Base-by-base conservation (phyloP, 2,888 invertebrate species). In the Dione vanillae region DNA sequence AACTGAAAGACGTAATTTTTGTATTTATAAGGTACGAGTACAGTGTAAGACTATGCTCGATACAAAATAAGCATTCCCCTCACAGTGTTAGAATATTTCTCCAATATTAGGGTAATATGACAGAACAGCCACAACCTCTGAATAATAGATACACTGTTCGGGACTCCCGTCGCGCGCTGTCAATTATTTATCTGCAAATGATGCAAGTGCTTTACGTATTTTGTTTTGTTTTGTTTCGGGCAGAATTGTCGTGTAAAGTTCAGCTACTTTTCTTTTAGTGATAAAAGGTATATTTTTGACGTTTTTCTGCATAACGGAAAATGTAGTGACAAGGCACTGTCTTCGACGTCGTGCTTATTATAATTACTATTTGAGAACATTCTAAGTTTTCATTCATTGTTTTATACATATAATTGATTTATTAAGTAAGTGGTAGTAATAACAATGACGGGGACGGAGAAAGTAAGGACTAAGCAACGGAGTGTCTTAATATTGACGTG, bases 111-210 rank as follows among this genome's bases (percentile, higher is more conserved):
- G 86, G 86, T 91, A 91, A 92, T 91, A 91, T 90, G 91, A 91
- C 91, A 91, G 88, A 88, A 86, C 87, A 89, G 91, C 87, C 88
- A 89, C 89, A 89, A 81, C 78, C 82, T 80, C 80, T 92, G 91
- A 92, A 92, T 92, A 91, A 92, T 92, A 91, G 85, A 91, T 91
- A 88, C 83, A 83, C 83, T 84, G 84, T 80, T 80, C 77, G 88
- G 86, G 87, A 86, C 86, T 81, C 83, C 80, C 80, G 81, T 77
- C 82, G 85, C 83, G 85, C 83, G 81, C 82, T 82, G 87, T 91
- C 91, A 91, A 91, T 92, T 91, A 92, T 92, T 91, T 91, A 92
- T 85, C 84, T 83, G 82, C 83, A 90, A 89, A 91, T 91, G 90
- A 91, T 89, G 86, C 85, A 86, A 88, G 89, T 88, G 83, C 82